phyloP scores from a whole-genome alignment of 2,113 vertebrate genomes.

The Peromyscus californicus region DNA sequence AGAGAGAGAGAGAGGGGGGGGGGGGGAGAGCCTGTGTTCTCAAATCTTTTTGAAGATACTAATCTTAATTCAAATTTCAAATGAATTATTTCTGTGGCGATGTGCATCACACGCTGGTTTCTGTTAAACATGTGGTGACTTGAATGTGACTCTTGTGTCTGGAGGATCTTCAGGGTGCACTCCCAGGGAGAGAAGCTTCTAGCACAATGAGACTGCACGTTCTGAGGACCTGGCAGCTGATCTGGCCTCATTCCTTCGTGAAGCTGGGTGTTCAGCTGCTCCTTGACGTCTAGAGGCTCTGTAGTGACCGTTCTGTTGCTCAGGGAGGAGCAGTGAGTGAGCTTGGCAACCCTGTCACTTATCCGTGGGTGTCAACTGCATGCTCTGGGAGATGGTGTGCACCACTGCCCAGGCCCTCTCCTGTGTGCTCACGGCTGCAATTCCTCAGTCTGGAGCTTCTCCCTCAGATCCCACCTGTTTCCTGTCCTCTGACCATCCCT shows the following conservation, averaged over 20 bases:
- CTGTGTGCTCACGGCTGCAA: neutral
- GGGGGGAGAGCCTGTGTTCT: neutral
- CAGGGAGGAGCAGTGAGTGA: no score
- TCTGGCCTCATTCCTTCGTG: no score
- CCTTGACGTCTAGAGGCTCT: neutral
- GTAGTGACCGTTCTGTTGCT: accelerated
- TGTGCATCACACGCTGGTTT: neutral
- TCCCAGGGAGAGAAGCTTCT: neutral
- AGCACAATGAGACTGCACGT: neutral
- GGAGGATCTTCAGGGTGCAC: neutral
- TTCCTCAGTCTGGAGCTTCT: neutral
- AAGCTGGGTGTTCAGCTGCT: neutral
- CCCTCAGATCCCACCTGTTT: neutral
- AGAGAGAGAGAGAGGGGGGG: neutral
- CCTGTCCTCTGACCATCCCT: no score
- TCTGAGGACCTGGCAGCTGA: neutral
- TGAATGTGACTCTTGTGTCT: neutral
- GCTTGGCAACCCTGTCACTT: neutral
- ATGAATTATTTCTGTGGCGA: neutral
- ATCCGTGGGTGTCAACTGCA: neutral
- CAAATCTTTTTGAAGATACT: slow-evolving; percentile 41
- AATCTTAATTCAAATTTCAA: slow-evolving; percentile 55
- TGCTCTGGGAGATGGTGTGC: neutral
- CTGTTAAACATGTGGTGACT: neutral
- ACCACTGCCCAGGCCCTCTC: neutral